Evolutionary conservation across 2,888 invertebrate species (phyloP).

Genomic region (Macrophya annulata): DNA sequence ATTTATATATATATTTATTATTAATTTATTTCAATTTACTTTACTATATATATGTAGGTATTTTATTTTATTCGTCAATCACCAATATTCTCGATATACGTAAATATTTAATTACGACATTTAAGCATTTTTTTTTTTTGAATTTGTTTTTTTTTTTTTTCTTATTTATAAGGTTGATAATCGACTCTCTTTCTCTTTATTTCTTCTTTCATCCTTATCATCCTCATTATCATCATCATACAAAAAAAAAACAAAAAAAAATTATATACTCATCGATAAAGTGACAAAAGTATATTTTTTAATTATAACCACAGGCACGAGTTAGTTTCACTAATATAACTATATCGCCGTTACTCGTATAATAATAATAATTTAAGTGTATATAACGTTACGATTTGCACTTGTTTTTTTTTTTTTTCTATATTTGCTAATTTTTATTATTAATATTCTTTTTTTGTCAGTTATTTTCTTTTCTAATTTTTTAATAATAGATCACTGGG

Average conservation of each 20-base stretch:
- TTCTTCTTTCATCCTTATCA: not conserved
- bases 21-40: not conserved
- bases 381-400: conserved; percentile 65
- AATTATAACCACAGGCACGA: conserved; percentile 70
- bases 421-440: not conserved
- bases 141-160: not conserved
- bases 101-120: not conserved
- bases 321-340: conserved; percentile 66
- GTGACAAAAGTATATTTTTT: conserved; percentile 53
- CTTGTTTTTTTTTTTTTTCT: conserved; percentile 60
- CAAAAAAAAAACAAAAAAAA: not conserved
- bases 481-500: not conserved
- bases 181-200: too few relatives aligned
- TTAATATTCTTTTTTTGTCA: not conserved
- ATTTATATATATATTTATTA: not conserved
- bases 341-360: conserved; percentile 63
- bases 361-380: not conserved
- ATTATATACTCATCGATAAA: conserved; percentile 56
- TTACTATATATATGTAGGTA: not conserved
- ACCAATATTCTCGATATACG: not conserved
- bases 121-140: not conserved
- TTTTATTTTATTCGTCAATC: conserved; percentile 5
- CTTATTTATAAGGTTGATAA: too few relatives aligned
- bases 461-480: not conserved
- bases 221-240: not conserved